Conservation (phyloP, 2,888 invertebrate genomes). For the Zygaena filipendulae region DNA sequence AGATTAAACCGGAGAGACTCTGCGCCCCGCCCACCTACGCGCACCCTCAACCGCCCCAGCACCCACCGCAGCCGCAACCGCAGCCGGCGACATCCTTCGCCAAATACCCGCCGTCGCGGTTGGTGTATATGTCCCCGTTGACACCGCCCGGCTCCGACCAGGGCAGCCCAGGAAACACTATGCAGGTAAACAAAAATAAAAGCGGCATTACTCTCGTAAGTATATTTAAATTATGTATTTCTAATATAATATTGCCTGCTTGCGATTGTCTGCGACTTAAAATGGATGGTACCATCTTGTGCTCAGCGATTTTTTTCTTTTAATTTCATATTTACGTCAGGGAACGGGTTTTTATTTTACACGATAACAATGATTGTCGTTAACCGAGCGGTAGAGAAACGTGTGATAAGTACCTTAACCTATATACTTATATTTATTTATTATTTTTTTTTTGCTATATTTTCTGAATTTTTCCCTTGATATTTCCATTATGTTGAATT, state of each 20-base stretch:
- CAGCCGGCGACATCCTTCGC: constrained; percentile 42
- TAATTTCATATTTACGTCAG: too few relatives aligned
- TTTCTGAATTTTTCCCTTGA: too few relatives aligned
- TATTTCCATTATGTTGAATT: too few relatives aligned
- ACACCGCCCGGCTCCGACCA: constrained; percentile 92
- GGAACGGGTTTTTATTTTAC: too few relatives aligned
- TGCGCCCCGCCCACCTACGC: constrained; percentile 67
- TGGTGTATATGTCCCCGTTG: constrained; percentile 83
- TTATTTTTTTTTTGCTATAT: too few relatives aligned
- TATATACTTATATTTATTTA: too few relatives aligned
- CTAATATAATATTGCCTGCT: constrained; percentile 19
- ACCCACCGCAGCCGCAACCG: constrained; percentile 38
- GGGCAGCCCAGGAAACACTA: constrained; percentile 80
- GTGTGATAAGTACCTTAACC: too few relatives aligned
- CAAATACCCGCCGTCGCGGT: constrained; percentile 55
- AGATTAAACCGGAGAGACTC: constrained; percentile 82
- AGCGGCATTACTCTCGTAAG: too few relatives aligned
- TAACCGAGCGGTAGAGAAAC: too few relatives aligned
- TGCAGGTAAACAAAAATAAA: constrained; percentile 57
- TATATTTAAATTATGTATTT: constrained; percentile 6
- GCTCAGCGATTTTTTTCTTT: constrained; percentile 35
- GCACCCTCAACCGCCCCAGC: constrained; percentile 27
- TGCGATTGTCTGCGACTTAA: constrained; percentile 36
- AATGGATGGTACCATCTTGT: constrained; percentile 47
- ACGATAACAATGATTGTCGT: too few relatives aligned